Percentiles rank a stretch among this genome's conserved stretches.
These are phyloP conservation scores for Myodes glareolus DNA, from an alignment of 2,113 vertebrate species.

Conservation along the genomic window DNA sequence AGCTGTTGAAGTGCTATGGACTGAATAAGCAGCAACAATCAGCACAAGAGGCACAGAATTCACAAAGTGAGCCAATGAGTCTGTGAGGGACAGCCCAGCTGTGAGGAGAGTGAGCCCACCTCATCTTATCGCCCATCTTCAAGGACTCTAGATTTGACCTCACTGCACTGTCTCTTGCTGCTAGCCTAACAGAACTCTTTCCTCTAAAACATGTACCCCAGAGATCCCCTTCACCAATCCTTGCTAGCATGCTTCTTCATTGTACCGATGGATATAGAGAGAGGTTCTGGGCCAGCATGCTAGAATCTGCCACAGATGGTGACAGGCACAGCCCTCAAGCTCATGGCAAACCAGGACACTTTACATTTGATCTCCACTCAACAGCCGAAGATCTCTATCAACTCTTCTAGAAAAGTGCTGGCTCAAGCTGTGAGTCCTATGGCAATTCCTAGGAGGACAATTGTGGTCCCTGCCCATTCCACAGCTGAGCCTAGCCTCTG, in stretches of 20 bases:
- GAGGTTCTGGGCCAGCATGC: neutral
- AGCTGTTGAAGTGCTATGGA: neutral
- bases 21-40: accelerated
- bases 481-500: neutral
- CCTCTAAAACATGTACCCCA: neutral
- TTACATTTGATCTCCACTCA: neutral
- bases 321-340: accelerated
- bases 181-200: neutral
- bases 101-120: neutral
- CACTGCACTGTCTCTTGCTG: neutral
- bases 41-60: too few species aligned
- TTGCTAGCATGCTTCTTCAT: accelerated
- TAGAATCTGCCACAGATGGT: accelerated
- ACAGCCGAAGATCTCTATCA: neutral
- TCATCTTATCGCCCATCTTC: neutral
- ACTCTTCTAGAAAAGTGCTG: neutral
- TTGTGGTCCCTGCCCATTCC: neutral
- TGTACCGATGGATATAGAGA: accelerated
- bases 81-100: accelerated
- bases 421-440: neutral
- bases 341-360: accelerated
- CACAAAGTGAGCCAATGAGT: accelerated
- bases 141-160: neutral
- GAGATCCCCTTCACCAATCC: too few species aligned
- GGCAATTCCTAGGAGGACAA: neutral